Evolutionary conservation across 35 echinoderm and acorn worm species (phyloP), one percentile per base, ranked within the genome.

Genomic region (Ophiothrix spiculata): DNA sequence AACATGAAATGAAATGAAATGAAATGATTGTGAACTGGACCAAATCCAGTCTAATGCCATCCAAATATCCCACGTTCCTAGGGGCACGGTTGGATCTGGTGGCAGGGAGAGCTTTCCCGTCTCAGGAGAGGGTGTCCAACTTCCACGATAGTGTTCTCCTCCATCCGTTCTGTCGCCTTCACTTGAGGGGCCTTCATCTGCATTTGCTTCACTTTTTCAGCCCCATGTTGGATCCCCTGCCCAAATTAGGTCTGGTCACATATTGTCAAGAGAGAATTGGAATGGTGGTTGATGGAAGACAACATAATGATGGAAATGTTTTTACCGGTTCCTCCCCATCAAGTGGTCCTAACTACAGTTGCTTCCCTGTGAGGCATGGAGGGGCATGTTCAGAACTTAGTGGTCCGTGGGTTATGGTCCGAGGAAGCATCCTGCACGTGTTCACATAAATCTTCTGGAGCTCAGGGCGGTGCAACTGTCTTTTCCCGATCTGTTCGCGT

Each of bases 371-470:
- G 31, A 2, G 84, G 74, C 0, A 77, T 69, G 84, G n/a, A 54
- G 45, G 73, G 56, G 16, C 84, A 86, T 33, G 14, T 74, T 19
- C 1, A 33, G 64, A 16, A 11, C 36, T 21, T 23, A 1, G 29
- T 37, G 36, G 23, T 33, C 37, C 23, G 32, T 13, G 84, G 69
- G 8, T 19, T 12, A 16, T 86, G 84, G 84, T 6, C 4, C 8
- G 15, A 8, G 31, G 1, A 0, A 17, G 39, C 76, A 23, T 15
- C n/a, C n/a, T n/a, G n/a, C 4, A 38, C 0, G 17, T 21, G n/a
- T 17, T 16, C 82, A 91, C 56, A 91, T 91, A 45, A 81, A 0
- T 90, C 74, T 54, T 8, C 21, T 54, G 45, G 45, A 54, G 45
- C n/a, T n/a, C n/a, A n/a, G n/a, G n/a, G n/a, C n/a, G n/a, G n/a